Conservation (phyloP, 2,888 invertebrate genomes). For the Ernsta delagoae region DNA sequence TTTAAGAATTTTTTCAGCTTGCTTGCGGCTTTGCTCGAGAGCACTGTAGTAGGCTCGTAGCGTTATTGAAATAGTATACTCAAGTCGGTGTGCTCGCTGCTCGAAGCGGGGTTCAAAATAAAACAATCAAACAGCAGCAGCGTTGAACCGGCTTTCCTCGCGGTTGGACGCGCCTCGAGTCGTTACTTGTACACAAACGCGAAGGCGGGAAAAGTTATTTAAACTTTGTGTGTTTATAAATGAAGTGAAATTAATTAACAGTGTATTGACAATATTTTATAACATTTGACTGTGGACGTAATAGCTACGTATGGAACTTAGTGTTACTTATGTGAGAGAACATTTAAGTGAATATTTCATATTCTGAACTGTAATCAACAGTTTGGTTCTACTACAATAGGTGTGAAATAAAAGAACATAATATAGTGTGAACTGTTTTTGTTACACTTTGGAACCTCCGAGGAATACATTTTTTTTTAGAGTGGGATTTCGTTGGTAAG, state of each 20-base stretch:
- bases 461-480: slow-evolving; percentile 24
- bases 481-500: slow-evolving; percentile 30
- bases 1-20: too few relatives aligned
- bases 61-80: slow-evolving; percentile 45
- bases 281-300: too few relatives aligned
- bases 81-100: slow-evolving; percentile 53
- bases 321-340: slow-evolving; percentile 27
- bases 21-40: too few relatives aligned
- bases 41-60: not conserved
- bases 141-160: slow-evolving; percentile 75
- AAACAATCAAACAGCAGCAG: slow-evolving; percentile 74
- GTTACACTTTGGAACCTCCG: slow-evolving; percentile 23
- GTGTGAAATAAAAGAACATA: slow-evolving; percentile 42
- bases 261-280: slow-evolving; percentile 2
- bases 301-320: too few relatives aligned
- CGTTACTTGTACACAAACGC: slow-evolving; percentile 47
- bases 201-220: slow-evolving; percentile 68
- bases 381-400: slow-evolving; percentile 38
- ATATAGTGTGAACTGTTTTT: slow-evolving; percentile 43
- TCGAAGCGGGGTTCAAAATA: slow-evolving; percentile 67
- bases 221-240: slow-evolving; percentile 21
- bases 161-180: slow-evolving; percentile 63
- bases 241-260: slow-evolving; percentile 12
- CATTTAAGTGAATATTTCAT: slow-evolving; percentile 31
- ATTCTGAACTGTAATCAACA: slow-evolving; percentile 35